These are phyloP conservation scores for Daktulosphaira vitifoliae DNA, from an alignment of 1,140 invertebrate genomes.

Conservation along the genomic window DNA sequence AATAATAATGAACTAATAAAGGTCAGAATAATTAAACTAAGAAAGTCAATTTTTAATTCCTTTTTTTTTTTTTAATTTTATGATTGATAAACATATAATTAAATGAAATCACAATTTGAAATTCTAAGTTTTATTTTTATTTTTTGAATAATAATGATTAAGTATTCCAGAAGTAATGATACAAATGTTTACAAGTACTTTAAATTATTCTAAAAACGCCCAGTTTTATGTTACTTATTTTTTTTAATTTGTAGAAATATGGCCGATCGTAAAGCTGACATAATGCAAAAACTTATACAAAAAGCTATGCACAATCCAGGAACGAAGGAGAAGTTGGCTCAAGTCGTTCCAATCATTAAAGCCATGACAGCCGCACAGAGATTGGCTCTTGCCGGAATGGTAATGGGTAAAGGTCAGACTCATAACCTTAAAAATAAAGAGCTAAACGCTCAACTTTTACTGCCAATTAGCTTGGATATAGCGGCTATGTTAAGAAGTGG, in stretches of 20 bases:
- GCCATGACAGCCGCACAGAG: conserved; percentile 52
- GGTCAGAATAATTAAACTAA: too few relatives aligned
- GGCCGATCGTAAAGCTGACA: conserved; percentile 18
- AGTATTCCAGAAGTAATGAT: too few relatives aligned
- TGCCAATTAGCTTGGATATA: conserved; percentile 56
- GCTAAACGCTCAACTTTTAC: conserved; percentile 49
- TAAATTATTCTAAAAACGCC: too few relatives aligned
- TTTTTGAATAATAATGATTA: too few relatives aligned
- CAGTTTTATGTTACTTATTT: too few relatives aligned
- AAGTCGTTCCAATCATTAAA: conserved; percentile 54
- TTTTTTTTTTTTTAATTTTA: too few relatives aligned
- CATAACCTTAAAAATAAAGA: conserved; percentile 44
- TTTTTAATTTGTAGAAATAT: conserved; percentile 22
- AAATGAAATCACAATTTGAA: too few relatives aligned
- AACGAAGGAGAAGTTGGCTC: conserved; percentile 39
- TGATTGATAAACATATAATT: too few relatives aligned
- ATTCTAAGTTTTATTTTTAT: too few relatives aligned
- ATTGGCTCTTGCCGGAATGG: conserved; percentile 51
- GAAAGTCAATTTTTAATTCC: too few relatives aligned
- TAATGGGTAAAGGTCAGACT: conserved; percentile 47
- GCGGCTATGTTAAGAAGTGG: conserved; percentile 48
- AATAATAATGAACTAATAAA: too few relatives aligned
- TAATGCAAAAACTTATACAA: conserved; percentile 43
- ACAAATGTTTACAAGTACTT: too few relatives aligned
- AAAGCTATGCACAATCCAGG: conserved; percentile 46